Percentiles rank a stretch among this genome's conserved stretches.
phyloP scores from a whole-genome alignment of 2,797 vertebrate genomes.

The Syndactyla subalaris region DNA sequence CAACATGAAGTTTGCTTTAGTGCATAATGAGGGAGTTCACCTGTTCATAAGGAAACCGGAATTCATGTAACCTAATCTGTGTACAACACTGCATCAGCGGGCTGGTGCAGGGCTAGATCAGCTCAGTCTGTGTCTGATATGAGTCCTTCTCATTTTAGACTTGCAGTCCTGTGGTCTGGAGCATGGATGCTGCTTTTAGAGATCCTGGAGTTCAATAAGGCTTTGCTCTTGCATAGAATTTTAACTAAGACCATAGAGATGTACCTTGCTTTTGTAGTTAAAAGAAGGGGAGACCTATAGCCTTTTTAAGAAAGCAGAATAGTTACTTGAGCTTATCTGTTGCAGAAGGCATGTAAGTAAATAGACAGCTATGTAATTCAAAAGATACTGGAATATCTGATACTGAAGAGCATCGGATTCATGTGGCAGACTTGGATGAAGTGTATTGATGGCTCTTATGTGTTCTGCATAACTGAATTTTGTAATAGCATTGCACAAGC shows the following conservation, averaged over 20 bases:
- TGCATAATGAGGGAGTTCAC: neutral
- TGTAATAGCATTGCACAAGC: neutral
- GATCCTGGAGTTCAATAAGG: neutral
- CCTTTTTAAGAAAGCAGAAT: neutral
- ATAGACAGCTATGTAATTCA: neutral
- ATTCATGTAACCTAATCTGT: neutral
- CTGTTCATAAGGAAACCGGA: neutral
- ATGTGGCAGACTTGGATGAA: neutral
- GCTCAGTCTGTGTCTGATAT: neutral
- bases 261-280: neutral
- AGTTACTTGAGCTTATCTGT: neutral
- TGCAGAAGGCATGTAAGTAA: neutral
- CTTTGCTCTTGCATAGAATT: neutral
- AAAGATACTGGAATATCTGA: neutral
- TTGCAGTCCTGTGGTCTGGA: neutral
- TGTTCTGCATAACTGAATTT: neutral
- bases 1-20: neutral
- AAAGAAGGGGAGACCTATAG: neutral
- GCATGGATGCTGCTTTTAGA: neutral
- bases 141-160: neutral
- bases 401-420: neutral
- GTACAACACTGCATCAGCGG: rapidly evolving
- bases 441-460: neutral
- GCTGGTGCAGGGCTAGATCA: neutral
- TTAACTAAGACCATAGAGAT: neutral